Percentiles rank a stretch among this genome's conserved stretches.
These are phyloP conservation scores for Orchesellides sinensis DNA, from an alignment of 2,888 invertebrate species.

Conservation along the genomic window DNA sequence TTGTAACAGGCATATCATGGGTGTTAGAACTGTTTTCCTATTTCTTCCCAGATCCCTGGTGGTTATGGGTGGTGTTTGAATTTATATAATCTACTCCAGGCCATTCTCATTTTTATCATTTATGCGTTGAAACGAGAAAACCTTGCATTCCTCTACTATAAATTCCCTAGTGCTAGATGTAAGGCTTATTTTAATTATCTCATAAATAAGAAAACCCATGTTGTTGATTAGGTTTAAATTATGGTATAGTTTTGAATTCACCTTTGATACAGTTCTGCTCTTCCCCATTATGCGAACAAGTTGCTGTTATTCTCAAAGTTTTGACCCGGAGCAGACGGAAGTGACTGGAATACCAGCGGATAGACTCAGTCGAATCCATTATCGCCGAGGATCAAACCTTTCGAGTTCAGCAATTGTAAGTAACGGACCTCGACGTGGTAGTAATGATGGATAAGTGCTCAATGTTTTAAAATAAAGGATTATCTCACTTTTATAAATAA, in stretches of 20 bases:
- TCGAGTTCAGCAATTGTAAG: constrained; percentile 7
- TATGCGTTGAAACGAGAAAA: constrained; percentile 64
- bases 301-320: constrained; percentile 28
- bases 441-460: too few species aligned
- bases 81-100: constrained; percentile 60
- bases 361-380: constrained; percentile 24
- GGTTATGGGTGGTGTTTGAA: constrained; percentile 62
- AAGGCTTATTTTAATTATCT: constrained; percentile 1
- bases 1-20: constrained; percentile 68
- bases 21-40: constrained; percentile 55
- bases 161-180: constrained; percentile 43
- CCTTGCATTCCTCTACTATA: constrained; percentile 25
- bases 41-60: constrained; percentile 2
- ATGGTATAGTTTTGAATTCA: constrained; percentile 54
- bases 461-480: too few species aligned
- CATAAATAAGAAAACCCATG: neutral
- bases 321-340: constrained; percentile 58
- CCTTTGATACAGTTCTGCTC: constrained; percentile 44
- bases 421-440: neutral
- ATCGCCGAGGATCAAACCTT: constrained; percentile 20
- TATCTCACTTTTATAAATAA: neutral
- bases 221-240: neutral
- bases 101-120: constrained; percentile 64
- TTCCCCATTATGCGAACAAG: constrained; percentile 50
- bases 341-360: constrained; percentile 27